phyloP scores from a whole-genome alignment of 1,140 invertebrate genomes.

The Heliconius congener region DNA sequence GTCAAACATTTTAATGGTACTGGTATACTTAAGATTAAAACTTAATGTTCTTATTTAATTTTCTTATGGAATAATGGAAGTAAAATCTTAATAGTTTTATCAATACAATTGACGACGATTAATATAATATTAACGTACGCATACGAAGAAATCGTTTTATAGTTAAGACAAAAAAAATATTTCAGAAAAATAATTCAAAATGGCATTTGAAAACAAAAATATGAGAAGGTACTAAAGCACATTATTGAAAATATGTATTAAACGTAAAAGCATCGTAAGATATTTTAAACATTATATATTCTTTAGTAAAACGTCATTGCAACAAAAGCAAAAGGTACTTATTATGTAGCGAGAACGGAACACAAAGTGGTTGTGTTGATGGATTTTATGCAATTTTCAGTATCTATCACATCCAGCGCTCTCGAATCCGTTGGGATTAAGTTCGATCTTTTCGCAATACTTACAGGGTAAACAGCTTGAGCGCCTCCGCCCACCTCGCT shows the following conservation, averaged over 20 bases:
- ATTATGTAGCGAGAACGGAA: slow-evolving; percentile 44
- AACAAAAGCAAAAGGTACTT: slow-evolving; percentile 41
- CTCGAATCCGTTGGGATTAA: slow-evolving; percentile 71
- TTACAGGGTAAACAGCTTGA: slow-evolving; percentile 74
- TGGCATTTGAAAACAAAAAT: background rate
- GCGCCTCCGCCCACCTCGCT: slow-evolving; percentile 34
- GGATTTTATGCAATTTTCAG: slow-evolving; percentile 81
- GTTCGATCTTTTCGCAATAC: slow-evolving; percentile 80
- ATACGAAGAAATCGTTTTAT: too few species aligned
- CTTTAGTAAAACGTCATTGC: slow-evolving; percentile 30
- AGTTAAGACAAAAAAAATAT: too few species aligned
- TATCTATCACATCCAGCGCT: slow-evolving; percentile 76
- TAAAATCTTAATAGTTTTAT: too few species aligned
- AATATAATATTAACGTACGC: too few species aligned
- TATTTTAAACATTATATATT: background rate
- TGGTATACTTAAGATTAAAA: too few species aligned
- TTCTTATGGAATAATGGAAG: too few species aligned
- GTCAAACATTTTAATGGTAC: too few species aligned
- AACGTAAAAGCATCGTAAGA: background rate
- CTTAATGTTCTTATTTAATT: too few species aligned
- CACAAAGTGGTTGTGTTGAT: slow-evolving; percentile 74
- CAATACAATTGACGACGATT: too few species aligned
- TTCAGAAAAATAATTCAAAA: background rate
- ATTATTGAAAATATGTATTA: background rate
- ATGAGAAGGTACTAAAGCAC: background rate